Evolutionary conservation across 2,888 invertebrate genomes (phyloP).

Genomic region (Taphrorychus bicolor): DNA sequence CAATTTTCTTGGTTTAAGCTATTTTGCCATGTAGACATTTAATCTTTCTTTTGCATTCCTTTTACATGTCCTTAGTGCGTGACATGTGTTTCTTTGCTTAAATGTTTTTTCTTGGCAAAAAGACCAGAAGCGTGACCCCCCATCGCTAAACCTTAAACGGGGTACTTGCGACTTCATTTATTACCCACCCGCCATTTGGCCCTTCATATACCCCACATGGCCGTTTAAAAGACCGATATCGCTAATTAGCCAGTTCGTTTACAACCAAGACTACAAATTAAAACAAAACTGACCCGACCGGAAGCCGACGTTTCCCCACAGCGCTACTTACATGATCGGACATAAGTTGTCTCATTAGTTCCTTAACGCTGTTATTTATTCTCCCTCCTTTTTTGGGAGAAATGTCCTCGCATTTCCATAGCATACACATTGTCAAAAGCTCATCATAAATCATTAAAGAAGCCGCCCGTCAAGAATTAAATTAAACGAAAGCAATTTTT

Average conservation of each 20-base stretch:
- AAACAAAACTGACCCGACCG: constrained; percentile 22
- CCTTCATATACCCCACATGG: constrained; percentile 4
- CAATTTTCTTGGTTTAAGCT: no score
- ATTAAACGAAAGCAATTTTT: constrained; percentile 33
- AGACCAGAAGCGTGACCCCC: no score
- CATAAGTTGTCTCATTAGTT: constrained; percentile 36
- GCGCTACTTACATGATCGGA: constrained; percentile 26
- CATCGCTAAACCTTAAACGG: not conserved
- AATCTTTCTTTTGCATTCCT: no score
- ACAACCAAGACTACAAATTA: constrained; percentile 23
- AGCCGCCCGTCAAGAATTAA: constrained; percentile 26
- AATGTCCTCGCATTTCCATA: not conserved
- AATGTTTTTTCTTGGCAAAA: no score
- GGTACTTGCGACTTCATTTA: not conserved
- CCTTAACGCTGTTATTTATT: constrained; percentile 18
- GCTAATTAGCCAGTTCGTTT: constrained; percentile 21
- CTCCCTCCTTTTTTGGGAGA: not conserved
- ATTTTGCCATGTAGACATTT: no score
- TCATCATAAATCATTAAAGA: constrained; percentile 27
- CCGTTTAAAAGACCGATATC: constrained; percentile 6
- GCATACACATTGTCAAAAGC: not conserved
- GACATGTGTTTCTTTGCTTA: not conserved
- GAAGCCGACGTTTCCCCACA: constrained; percentile 27
- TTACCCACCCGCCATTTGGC: not conserved
- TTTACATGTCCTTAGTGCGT: not conserved